Percentiles rank a stretch among this genome's conserved stretches.
Evolutionary conservation across 2,888 invertebrate genomes (phyloP).

Genomic region (Ligdia adustata): DNA sequence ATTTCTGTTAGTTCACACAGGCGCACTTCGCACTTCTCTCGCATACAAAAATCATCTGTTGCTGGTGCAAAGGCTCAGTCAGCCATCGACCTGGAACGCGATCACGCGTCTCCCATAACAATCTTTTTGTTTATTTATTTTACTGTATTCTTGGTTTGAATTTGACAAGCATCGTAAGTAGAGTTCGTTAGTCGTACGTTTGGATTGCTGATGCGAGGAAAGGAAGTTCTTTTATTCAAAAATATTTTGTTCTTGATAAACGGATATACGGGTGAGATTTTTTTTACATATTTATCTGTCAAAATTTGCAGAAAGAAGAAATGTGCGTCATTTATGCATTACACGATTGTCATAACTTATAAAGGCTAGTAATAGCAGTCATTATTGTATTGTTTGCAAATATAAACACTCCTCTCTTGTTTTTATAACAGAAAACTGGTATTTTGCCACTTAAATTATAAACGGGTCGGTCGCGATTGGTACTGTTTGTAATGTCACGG

Average conservation of each 20-base stretch:
- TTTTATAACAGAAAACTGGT: neutral
- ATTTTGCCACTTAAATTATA: neutral
- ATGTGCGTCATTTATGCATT: neutral
- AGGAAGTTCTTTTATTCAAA: neutral
- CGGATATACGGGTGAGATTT: conserved; percentile 2
- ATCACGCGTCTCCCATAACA: conserved; percentile 51
- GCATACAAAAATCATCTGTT: conserved; percentile 77
- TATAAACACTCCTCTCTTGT: neutral
- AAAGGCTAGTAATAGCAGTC: neutral
- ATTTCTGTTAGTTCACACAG: conserved; percentile 66
- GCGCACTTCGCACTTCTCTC: conserved; percentile 50
- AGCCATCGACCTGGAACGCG: conserved; percentile 63
- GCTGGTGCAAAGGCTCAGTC: conserved; percentile 61
- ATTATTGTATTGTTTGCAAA: neutral
- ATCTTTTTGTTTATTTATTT: conserved; percentile 55
- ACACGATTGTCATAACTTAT: neutral
- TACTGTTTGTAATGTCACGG: too few relatives aligned
- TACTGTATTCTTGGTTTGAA: conserved; percentile 40
- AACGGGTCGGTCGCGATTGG: too few relatives aligned
- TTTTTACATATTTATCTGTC: neutral
- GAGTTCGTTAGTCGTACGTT: conserved; percentile 17
- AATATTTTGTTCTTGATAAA: neutral
- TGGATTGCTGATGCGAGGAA: conserved; percentile 15
- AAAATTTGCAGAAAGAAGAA: neutral
- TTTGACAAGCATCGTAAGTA: conserved; percentile 31